These are phyloP conservation scores for Oncorhynchus nerka DNA, from an alignment of 2,113 vertebrate genomes.

Conservation along the genomic window DNA sequence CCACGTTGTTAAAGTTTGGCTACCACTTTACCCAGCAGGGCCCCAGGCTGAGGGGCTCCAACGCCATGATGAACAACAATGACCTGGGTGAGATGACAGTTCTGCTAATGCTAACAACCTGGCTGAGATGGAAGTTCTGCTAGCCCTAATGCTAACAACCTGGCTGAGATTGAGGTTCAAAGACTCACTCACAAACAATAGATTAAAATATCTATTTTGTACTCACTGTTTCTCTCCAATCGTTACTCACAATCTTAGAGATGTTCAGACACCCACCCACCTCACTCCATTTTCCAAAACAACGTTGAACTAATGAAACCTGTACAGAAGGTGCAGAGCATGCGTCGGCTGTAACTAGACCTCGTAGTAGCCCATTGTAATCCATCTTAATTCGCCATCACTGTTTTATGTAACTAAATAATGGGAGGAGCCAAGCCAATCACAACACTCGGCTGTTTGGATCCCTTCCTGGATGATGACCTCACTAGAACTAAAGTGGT, in stretches of 20 bases:
- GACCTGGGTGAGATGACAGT: conserved; percentile 84
- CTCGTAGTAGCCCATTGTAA: too few species aligned
- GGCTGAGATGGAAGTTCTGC: too few species aligned
- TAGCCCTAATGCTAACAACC: too few species aligned
- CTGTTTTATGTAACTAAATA: too few species aligned
- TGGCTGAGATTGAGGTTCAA: too few species aligned
- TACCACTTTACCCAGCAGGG: conserved; percentile 99
- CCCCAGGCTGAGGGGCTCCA: conserved; percentile 90
- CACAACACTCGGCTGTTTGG: conserved; percentile 30
- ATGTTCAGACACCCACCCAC: background rate
- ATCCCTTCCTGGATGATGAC: conserved; percentile 53
- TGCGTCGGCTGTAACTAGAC: too few species aligned
- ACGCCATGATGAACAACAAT: conserved; percentile 98
- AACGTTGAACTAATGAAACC: too few species aligned
- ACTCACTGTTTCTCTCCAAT: background rate
- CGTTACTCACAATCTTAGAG: background rate
- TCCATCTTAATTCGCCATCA: too few species aligned
- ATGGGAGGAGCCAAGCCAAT: conserved; percentile 34
- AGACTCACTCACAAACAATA: background rate
- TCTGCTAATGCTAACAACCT: too few species aligned
- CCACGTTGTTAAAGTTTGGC: conserved; percentile 89
- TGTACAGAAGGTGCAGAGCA: too few species aligned
- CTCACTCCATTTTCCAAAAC: too few species aligned
- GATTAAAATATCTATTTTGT: background rate
- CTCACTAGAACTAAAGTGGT: conserved; percentile 34